Evolutionary conservation across 2,888 invertebrate species (phyloP).

Genomic region (Noctua pronuba): DNA sequence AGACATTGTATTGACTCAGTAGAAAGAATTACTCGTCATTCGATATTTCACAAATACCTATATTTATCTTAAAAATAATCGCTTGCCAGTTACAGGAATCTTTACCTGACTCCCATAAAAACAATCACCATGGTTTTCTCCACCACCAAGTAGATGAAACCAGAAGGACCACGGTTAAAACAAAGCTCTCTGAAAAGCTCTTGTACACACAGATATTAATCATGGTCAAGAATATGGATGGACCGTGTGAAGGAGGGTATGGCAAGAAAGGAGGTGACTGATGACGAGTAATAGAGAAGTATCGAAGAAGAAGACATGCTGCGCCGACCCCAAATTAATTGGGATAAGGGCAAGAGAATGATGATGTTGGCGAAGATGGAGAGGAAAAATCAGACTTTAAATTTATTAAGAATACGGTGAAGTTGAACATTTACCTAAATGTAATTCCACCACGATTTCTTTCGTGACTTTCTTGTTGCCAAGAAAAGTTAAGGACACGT

Average conservation of each 20-base stretch:
- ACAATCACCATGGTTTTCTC: slow-evolving; percentile 50
- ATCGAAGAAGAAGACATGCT: no score
- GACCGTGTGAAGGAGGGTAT: no score
- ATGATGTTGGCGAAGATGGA: neutral
- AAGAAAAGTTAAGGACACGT: no score
- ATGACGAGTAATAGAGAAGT: no score
- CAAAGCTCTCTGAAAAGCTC: neutral
- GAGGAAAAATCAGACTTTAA: neutral
- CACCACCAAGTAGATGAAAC: fast-evolving
- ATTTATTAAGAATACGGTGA: neutral
- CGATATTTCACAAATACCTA: slow-evolving; percentile 20
- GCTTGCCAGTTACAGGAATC: slow-evolving; percentile 37
- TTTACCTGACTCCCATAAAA: slow-evolving; percentile 57
- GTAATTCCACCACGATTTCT: no score
- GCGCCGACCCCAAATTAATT: no score
- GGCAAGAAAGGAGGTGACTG: no score
- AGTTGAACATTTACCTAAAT: neutral
- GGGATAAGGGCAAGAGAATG: neutral
- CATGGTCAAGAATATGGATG: neutral
- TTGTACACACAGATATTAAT: neutral
- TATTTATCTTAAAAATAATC: slow-evolving; percentile 51
- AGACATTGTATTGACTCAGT: slow-evolving; percentile 19
- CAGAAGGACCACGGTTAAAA: slow-evolving; percentile 25
- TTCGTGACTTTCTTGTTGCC: no score
- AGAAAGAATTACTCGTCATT: slow-evolving; percentile 1